Base-by-base conservation (phyloP, 2,888 invertebrate species). In the Epistrophe grossulariae region DNA sequence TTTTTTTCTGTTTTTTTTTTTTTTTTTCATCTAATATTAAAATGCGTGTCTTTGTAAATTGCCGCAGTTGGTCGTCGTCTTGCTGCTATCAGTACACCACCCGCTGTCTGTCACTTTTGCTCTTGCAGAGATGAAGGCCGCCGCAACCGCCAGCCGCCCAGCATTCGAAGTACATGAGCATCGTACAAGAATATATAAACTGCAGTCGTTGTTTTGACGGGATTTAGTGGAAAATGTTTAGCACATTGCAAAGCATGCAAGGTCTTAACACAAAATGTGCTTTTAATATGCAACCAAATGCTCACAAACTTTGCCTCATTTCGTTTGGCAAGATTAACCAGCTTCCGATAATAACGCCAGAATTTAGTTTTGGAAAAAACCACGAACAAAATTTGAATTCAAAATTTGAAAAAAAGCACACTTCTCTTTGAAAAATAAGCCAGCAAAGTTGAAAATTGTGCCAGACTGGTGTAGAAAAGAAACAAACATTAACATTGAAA, bases 11-110 rank as follows among this genome's bases (percentile, higher is more conserved):
- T 79, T 87, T 24, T 62, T 40, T 40, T 7, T 15, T 24, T 19
- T 87, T 24, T 62, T 15, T 40, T 40, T 24, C 15, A 15, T 79
- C 71, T 74, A 70, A 72, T 73, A 77, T 80, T 77, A 62, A 81
- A 85, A 78, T 52, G 55, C 68, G 60, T 59, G 17, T 50, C 80
- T 80, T 76, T 79, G 55, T 79, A 43, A 57, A 40, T 48, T 24
- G 79, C 79, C 84, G 84, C 76, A 9, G 43, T 28, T 28, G 45
- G 24, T 28, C 35, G 11, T 60, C 60, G 15, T 15, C 24, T n/a
- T n/a, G 40, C 43, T 31, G 2, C n/a, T 28, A 55, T 5, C 28
- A 28, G 15, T 55, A 57, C 10, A 48, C 48, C 50, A 50, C 50
- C 68, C 50, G 35, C 35, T 50, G 79, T 64, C 74, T 74, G 62